Conservation (phyloP, 2,888 invertebrate genomes). For the Ennomos erosarius region DNA sequence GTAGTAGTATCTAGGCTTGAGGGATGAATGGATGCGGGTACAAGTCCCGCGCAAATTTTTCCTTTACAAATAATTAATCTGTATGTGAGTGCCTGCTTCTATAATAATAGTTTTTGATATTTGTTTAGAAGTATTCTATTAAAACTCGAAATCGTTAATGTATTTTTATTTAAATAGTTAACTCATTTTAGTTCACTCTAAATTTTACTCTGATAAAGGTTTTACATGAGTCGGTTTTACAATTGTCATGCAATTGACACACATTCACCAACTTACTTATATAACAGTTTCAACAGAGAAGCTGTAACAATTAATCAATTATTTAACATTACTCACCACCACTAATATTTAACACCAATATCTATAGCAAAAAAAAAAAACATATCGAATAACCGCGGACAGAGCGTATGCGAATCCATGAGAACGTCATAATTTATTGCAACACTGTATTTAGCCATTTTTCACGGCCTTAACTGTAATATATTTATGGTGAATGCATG, state of each 20-base stretch:
- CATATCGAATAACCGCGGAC: slow-evolving; percentile 35
- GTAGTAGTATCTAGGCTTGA: too few species aligned
- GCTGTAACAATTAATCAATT: slow-evolving; percentile 17
- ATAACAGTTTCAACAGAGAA: slow-evolving; percentile 20
- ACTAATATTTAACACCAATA: slow-evolving; percentile 22
- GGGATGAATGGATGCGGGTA: too few species aligned
- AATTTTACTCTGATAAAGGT: too few species aligned
- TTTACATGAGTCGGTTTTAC: slow-evolving; percentile 3
- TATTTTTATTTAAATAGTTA: not conserved
- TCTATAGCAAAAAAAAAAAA: slow-evolving; percentile 23
- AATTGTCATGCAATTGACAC: slow-evolving; percentile 15
- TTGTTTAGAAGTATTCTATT: too few species aligned
- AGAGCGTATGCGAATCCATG: slow-evolving; percentile 31
- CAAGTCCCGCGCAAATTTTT: too few species aligned
- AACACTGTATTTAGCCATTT: slow-evolving; percentile 29
- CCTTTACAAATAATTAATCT: too few species aligned
- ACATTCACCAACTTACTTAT: slow-evolving; percentile 21
- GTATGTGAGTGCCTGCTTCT: too few species aligned
- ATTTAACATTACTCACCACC: slow-evolving; percentile 10
- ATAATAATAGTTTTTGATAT: too few species aligned
- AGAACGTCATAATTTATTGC: slow-evolving; percentile 37
- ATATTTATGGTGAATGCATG: slow-evolving; percentile 20
- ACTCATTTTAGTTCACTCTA: too few species aligned
- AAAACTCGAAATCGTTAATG: not conserved
- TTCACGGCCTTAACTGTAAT: slow-evolving; percentile 23